phyloP scores from a whole-genome alignment of 2,888 invertebrate species.

The Pomacea canaliculata region DNA sequence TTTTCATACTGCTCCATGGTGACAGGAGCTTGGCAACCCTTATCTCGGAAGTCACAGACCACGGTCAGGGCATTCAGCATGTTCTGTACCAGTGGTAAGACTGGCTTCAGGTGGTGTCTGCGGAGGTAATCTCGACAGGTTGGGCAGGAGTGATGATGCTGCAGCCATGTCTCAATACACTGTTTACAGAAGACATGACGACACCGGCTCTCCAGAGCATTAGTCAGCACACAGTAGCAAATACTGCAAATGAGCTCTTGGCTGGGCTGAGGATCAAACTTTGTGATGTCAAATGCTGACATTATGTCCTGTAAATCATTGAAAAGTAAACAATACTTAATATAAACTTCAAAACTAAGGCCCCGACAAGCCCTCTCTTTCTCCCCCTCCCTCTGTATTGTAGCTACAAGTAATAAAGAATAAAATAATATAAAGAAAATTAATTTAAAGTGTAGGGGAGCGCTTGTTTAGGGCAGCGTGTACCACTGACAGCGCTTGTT shows the following conservation, averaged over 20 bases:
- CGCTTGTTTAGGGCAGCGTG: too few relatives aligned
- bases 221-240: constrained; percentile 61
- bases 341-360: too few relatives aligned
- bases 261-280: constrained; percentile 60
- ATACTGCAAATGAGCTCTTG: constrained; percentile 63
- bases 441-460: too few relatives aligned
- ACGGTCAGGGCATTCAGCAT: constrained; percentile 59
- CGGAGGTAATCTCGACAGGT: constrained; percentile 51
- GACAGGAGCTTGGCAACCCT: constrained; percentile 54
- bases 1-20: constrained; percentile 42
- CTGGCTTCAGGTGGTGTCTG: constrained; percentile 47
- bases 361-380: too few relatives aligned
- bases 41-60: constrained; percentile 52
- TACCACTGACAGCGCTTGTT: too few relatives aligned
- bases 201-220: constrained; percentile 62
- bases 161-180: constrained; percentile 59
- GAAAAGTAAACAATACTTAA: too few relatives aligned
- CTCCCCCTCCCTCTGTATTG: too few relatives aligned
- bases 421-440: too few relatives aligned
- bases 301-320: not conserved
- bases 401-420: too few relatives aligned
- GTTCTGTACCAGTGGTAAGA: constrained; percentile 61
- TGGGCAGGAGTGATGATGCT: constrained; percentile 54
- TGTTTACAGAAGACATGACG: constrained; percentile 64
- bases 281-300: constrained; percentile 55